Evolutionary conservation across 1,140 invertebrate genomes (phyloP).

Genomic region (Polypedilum vanderplanki): DNA sequence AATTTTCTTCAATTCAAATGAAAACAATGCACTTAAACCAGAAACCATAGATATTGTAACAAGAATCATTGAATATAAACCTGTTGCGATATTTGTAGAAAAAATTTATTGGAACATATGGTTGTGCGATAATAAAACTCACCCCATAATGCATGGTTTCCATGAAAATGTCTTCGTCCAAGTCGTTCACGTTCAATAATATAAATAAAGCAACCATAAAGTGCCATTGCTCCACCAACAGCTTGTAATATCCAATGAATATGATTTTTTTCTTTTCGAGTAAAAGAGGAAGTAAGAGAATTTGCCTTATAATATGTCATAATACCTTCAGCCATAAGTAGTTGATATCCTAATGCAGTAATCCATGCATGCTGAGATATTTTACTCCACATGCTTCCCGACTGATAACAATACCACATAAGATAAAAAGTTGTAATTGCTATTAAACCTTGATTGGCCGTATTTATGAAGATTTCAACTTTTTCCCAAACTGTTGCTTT

Average conservation of each 20-base stretch:
- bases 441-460: not conserved
- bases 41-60: not conserved
- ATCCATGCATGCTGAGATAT: conserved; percentile 11
- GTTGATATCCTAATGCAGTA: conserved; percentile 30
- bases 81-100: not conserved
- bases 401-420: not conserved
- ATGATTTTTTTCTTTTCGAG: not conserved
- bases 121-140: not conserved
- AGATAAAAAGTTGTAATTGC: not conserved
- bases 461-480: not conserved
- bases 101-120: not conserved
- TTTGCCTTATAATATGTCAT: conserved; percentile 29
- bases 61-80: not conserved
- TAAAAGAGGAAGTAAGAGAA: not conserved
- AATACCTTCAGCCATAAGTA: conserved; percentile 29
- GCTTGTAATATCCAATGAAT: conserved; percentile 30
- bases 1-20: not conserved
- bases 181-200: not conserved
- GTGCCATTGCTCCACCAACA: not conserved
- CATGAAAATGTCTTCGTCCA: not conserved
- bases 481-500: not conserved
- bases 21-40: not conserved
- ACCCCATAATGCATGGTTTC: not conserved
- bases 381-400: not conserved
- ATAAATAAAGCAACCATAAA: not conserved